Conservation (phyloP, 2,888 invertebrate species). For the Bimastos eiseni region DNA sequence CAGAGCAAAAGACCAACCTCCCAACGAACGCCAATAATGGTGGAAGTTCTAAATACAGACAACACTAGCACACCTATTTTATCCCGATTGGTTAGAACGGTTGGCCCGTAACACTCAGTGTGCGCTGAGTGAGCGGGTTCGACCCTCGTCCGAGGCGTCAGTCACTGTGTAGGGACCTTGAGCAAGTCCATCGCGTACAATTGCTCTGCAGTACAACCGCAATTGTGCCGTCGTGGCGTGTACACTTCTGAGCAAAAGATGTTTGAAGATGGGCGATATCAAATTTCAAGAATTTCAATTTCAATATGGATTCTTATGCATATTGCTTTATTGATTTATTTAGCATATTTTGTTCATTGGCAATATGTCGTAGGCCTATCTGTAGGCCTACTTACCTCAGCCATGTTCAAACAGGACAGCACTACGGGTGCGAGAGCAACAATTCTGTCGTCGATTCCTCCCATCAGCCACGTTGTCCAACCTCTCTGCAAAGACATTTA, state of each 20-base stretch:
- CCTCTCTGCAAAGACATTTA: conserved; percentile 48
- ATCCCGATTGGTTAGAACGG: not conserved
- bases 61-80: not conserved
- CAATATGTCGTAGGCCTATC: not conserved
- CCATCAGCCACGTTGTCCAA: conserved; percentile 57
- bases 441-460: conserved; percentile 55
- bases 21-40: conserved; percentile 52
- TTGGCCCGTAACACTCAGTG: no score
- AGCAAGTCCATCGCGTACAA: no score
- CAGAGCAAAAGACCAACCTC: conserved; percentile 56
- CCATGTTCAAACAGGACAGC: conserved; percentile 50
- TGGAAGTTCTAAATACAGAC: conserved; percentile 50
- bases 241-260: no score
- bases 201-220: no score
- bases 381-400: conserved; percentile 24
- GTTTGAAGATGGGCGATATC: no score
- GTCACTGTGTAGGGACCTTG: no score
- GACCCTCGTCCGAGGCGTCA: no score
- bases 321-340: not conserved
- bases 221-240: no score
- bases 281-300: no score
- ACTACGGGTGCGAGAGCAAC: conserved; percentile 55
- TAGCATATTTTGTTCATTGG: not conserved
- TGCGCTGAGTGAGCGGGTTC: no score
- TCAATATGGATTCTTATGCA: no score